Evolutionary conservation across 2,113 vertebrate genomes (phyloP).

Genomic region (Bubalus kerabau): DNA sequence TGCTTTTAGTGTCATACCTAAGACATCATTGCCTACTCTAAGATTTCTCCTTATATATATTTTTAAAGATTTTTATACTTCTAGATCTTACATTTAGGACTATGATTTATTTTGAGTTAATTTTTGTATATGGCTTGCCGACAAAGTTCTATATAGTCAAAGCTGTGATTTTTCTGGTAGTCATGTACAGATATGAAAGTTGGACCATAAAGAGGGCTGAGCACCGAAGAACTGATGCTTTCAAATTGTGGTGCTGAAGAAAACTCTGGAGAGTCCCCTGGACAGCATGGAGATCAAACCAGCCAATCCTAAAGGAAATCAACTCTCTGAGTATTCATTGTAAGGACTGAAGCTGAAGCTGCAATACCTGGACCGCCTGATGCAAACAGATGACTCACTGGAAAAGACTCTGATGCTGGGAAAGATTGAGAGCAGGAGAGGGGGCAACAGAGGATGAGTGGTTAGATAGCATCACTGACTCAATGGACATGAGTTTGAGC

Average conservation of each 20-base stretch:
- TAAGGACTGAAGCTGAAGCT: not conserved
- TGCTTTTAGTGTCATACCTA: not conserved
- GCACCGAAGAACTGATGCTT: accelerated
- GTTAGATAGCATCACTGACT: not conserved
- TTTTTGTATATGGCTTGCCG: not conserved
- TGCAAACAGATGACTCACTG: not conserved
- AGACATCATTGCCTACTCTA: not conserved
- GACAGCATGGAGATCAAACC: not conserved
- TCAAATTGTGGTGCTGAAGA: not conserved
- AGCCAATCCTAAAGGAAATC: not conserved
- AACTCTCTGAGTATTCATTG: not conserved
- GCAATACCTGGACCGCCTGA: not conserved
- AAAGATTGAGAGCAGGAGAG: not conserved
- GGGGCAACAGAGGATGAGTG: not conserved
- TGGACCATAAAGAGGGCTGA: not conserved
- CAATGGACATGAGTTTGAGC: not conserved
- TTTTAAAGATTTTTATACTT: not conserved
- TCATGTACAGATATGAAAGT: not conserved
- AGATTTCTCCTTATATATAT: not conserved
- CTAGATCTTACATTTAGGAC: not conserved
- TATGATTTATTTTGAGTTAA: not conserved
- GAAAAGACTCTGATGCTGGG: not conserved
- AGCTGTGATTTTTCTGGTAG: not conserved
- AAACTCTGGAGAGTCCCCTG: not conserved
- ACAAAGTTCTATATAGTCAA: not conserved